Percentiles rank a stretch among this genome's conserved stretches.
phyloP scores from a whole-genome alignment of 2,797 vertebrate genomes.

The Morus bassanus region DNA sequence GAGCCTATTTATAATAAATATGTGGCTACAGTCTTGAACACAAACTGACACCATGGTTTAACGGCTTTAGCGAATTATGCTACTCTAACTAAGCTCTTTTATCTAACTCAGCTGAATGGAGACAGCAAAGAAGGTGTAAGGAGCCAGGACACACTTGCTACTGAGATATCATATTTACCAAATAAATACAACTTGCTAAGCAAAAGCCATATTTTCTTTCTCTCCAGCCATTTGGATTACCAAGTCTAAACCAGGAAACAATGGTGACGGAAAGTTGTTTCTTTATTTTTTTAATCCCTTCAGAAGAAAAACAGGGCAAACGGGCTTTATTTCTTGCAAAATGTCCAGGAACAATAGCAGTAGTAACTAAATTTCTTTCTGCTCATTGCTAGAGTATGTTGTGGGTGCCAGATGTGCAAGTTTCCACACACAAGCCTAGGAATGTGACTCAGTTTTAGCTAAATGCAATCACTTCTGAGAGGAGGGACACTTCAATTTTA shows the following conservation, averaged over 20 bases:
- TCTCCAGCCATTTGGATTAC: not conserved
- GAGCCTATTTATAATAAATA: not conserved
- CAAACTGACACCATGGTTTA: not conserved
- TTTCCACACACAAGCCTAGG: not conserved
- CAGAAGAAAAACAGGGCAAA: not conserved
- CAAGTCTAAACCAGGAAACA: not conserved
- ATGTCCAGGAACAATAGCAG: slow-evolving; percentile 23
- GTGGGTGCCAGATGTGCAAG: slow-evolving; percentile 25
- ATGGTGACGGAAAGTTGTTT: accelerated
- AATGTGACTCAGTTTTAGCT: not conserved
- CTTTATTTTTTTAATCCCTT: not conserved
- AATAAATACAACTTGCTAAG: not conserved
- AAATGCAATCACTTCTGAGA: not conserved
- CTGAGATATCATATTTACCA: not conserved
- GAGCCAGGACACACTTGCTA: not conserved
- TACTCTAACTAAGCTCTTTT: not conserved
- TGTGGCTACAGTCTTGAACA: not conserved
- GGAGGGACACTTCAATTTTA: not conserved
- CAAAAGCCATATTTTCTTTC: not conserved
- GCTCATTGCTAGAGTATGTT: not conserved
- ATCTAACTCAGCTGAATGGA: not conserved
- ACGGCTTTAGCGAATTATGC: not conserved
- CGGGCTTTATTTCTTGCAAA: not conserved
- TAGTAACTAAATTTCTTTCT: slow-evolving; percentile 6
- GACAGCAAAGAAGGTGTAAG: not conserved